These are phyloP conservation scores for Megamerina dolium DNA, from an alignment of 2,888 invertebrate genomes.

Conservation along the genomic window DNA sequence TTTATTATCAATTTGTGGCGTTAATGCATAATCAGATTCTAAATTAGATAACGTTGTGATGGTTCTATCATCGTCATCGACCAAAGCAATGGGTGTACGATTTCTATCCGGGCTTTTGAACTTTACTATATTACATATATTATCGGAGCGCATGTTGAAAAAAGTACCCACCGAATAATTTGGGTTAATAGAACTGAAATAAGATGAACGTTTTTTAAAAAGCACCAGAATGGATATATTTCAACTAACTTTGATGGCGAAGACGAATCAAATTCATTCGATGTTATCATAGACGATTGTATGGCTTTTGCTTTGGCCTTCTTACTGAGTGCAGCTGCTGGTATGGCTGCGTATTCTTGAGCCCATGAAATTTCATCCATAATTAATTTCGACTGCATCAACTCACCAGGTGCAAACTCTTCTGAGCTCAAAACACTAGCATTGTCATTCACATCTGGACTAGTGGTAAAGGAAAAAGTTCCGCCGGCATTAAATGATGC, in stretches of 20 bases:
- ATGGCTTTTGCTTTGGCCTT: conserved; percentile 29
- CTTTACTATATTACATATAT: conserved; percentile 35
- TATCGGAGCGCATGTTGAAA: conserved; percentile 42
- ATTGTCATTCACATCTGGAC: conserved; percentile 6
- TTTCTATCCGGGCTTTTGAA: conserved; percentile 28
- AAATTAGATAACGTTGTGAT: background rate
- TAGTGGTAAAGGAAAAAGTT: conserved; percentile 25
- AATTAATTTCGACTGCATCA: conserved; percentile 40
- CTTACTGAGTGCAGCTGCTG: conserved; percentile 34
- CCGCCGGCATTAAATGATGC: conserved; percentile 28
- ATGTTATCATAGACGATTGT: conserved; percentile 11
- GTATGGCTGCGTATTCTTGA: conserved; percentile 42
- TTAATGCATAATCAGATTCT: conserved; percentile 17
- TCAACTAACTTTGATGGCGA: conserved; percentile 29
- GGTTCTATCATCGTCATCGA: conserved; percentile 21
- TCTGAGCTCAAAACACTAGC: conserved; percentile 16
- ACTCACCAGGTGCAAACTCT: conserved; percentile 40
- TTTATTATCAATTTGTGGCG: conserved; percentile 37
- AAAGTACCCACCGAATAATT: conserved; percentile 44
- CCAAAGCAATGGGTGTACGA: conserved; percentile 25
- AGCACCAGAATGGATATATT: background rate
- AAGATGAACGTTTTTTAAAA: background rate
- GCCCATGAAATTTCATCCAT: conserved; percentile 46
- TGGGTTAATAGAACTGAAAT: conserved; percentile 34
- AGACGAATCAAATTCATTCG: conserved; percentile 18